These are phyloP conservation scores for Hafferia zeledoni DNA, from an alignment of 2,797 vertebrate species.

Conservation along the genomic window DNA sequence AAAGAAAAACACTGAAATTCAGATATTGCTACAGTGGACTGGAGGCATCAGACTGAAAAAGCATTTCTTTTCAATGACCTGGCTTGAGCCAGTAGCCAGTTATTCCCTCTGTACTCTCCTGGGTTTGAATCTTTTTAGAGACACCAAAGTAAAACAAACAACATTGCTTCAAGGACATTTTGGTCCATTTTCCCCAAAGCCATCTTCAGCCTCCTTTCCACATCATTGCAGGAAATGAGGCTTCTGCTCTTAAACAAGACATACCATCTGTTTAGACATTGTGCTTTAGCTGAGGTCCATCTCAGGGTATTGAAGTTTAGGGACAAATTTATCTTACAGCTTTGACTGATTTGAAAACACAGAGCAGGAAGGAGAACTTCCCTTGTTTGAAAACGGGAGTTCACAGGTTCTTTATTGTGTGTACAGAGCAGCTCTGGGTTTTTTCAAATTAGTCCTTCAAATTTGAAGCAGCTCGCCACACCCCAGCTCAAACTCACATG, in stretches of 20 bases:
- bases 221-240: neutral
- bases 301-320: neutral
- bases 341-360: constrained; percentile 33
- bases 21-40: neutral
- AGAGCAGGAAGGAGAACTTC: constrained; percentile 20
- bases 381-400: constrained; percentile 9
- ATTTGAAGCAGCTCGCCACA: neutral
- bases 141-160: neutral
- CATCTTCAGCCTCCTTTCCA: neutral
- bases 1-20: neutral
- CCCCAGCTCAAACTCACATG: neutral
- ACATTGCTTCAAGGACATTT: neutral
- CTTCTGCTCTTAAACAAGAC: neutral
- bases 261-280: neutral
- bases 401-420: neutral
- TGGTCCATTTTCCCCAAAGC: neutral
- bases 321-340: neutral
- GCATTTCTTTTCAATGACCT: neutral
- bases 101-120: neutral
- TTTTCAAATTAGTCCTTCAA: neutral
- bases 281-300: neutral
- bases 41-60: neutral
- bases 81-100: neutral
- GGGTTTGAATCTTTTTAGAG: neutral
- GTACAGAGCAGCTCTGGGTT: neutral